phyloP scores from a whole-genome alignment of 2,797 vertebrate species.

The Myotis myotis region DNA sequence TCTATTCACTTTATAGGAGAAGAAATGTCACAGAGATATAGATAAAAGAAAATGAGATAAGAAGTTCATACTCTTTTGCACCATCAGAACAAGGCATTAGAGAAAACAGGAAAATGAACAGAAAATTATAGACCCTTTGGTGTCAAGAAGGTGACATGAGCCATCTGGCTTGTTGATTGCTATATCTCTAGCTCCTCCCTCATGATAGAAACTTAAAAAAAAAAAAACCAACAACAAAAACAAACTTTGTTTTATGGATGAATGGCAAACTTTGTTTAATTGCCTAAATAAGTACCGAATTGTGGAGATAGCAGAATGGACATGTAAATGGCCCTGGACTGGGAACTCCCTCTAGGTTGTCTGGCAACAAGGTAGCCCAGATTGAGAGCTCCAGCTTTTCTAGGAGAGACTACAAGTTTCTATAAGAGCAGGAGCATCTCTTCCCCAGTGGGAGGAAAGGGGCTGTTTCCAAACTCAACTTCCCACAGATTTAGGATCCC shows the following conservation, averaged over 20 bases:
- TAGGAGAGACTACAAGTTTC: neutral
- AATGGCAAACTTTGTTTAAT: conserved; percentile 1
- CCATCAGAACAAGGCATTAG: neutral
- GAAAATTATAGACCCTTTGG: neutral
- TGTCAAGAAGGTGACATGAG: neutral
- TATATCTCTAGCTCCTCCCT: neutral
- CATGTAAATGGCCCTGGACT: neutral
- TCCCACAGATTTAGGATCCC: neutral
- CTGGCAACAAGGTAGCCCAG: neutral
- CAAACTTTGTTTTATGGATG: neutral
- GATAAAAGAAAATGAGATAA: neutral
- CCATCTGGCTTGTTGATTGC: neutral
- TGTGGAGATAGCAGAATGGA: neutral
- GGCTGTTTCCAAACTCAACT: neutral
- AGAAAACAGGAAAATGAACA: neutral
- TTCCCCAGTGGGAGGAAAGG: neutral
- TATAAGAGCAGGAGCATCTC: neutral
- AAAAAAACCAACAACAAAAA: neutral
- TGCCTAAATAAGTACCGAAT: neutral
- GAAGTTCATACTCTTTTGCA: neutral
- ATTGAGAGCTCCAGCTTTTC: neutral
- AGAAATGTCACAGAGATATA: neutral
- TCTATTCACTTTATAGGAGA: neutral
- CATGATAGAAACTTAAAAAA: neutral
- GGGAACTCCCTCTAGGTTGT: neutral